These are phyloP conservation scores for Morus bassanus DNA, from an alignment of 2,797 vertebrate species.

Conservation along the genomic window DNA sequence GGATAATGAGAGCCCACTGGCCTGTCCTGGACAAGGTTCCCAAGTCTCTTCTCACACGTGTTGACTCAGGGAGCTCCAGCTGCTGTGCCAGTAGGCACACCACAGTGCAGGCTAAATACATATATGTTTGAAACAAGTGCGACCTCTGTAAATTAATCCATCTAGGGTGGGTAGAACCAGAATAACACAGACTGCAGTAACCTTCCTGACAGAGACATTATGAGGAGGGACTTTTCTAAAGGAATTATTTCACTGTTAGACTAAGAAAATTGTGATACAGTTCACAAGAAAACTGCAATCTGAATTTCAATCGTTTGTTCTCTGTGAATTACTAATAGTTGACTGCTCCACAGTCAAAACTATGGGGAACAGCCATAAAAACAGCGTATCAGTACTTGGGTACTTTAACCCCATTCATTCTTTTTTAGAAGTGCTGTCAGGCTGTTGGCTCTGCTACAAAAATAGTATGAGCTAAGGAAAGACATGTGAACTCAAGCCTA, in stretches of 20 bases:
- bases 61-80: neutral
- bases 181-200: neutral
- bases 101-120: neutral
- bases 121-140: neutral
- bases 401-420: conserved; percentile 45
- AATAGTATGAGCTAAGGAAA: conserved; percentile 55
- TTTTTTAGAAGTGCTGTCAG: conserved; percentile 51
- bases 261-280: neutral
- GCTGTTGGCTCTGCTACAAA: conserved; percentile 56
- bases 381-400: neutral
- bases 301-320: neutral
- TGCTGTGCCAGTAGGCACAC: conserved; percentile 13
- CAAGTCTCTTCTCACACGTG: conserved; percentile 6
- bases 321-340: neutral
- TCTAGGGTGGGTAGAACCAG: neutral
- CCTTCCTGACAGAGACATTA: neutral
- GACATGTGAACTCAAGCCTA: conserved; percentile 60
- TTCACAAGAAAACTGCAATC: neutral
- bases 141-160: neutral
- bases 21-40: conserved; percentile 34
- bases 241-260: neutral
- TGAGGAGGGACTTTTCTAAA: neutral
- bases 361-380: conserved; percentile 36
- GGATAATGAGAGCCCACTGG: conserved; percentile 44
- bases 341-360: conserved; percentile 42